Base-by-base conservation (phyloP, 2,888 invertebrate species). In the Tipula unca region DNA sequence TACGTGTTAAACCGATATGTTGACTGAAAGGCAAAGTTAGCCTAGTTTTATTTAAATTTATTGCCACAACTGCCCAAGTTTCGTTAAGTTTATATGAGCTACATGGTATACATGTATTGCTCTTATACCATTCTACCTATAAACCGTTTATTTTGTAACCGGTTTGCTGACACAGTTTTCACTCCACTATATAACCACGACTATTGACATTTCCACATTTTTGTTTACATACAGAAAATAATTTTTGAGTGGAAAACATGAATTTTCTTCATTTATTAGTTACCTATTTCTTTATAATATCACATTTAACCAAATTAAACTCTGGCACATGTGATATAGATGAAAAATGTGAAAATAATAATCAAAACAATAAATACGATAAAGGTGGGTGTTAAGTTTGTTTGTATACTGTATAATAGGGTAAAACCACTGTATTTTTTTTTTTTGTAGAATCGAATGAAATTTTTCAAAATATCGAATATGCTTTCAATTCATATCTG, bases 401-500 rank as follows among this genome's bases (percentile, higher is more conserved):
- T 83, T 32, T 32, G 29, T 17, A 29, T n/a, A 5, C 3, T 82
- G 14, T 14, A 29, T 14, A 29, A 29, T 29, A 29, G 29, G 83
- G 32, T 29, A 3, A 17, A 85, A 17, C 20, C 69, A 36, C 29
- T 82, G 25, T 29, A 29, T 83, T 39, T 39, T 20, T 17, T 14
- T n/a, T 32, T 32, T 85, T 87, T 87, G 14, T 82, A 89, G 89
- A 87, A 29, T 83, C 86, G 3, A 88, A 88, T 42, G 86, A 90
- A 87, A 89, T 92, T 86, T 89, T 91, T 0, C 89, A 90, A 82
- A 88, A 91, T 84, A 93, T 95, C 86, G 88, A 92, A 85, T 88
- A 90, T 17, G 93, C 94, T 0, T 87, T 92, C 85, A 88, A 90
- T 25, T 88, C 90, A 6, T 94, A 94, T 88, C 88, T 89, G 86